Conservation (phyloP, 2,797 vertebrate species). For the Gouania willdenowi region DNA sequence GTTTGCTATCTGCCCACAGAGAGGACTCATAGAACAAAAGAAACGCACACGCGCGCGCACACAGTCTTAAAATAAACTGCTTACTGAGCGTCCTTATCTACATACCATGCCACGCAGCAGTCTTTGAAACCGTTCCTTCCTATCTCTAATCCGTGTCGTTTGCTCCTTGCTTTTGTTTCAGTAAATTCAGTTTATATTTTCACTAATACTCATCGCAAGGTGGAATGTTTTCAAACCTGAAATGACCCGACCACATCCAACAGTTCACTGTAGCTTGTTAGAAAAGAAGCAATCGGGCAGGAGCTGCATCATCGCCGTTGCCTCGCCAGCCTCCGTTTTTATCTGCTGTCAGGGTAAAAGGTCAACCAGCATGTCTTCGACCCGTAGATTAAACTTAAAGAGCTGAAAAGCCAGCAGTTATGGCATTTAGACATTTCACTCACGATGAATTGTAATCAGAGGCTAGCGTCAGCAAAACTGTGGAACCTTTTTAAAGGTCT, state of each 20-base stretch:
- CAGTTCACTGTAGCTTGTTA: no score
- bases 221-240: no score
- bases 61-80: conserved; percentile 53
- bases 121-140: conserved; percentile 19
- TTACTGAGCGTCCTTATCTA: conserved; percentile 32
- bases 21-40: conserved; percentile 40
- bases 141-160: conserved; percentile 15
- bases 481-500: conserved; percentile 4
- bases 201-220: conserved; percentile 16
- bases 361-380: conserved; percentile 29
- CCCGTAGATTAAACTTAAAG: conserved; percentile 32
- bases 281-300: conserved; percentile 9
- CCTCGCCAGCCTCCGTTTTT: conserved; percentile 25
- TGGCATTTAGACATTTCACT: conserved; percentile 44
- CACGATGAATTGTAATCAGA: conserved; percentile 41
- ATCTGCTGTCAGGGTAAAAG: conserved; percentile 42
- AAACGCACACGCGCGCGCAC: conserved; percentile 8
- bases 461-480: conserved; percentile 40
- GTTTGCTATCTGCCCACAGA: conserved; percentile 61
- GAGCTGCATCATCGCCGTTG: conserved; percentile 12
- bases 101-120: conserved; percentile 38
- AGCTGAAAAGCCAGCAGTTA: conserved; percentile 34
- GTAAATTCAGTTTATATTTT: conserved; percentile 16
- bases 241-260: no score
- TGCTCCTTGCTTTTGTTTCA: not conserved